These are phyloP conservation scores for Odontesthes bonariensis DNA, from an alignment of 2,113 vertebrate genomes.

Conservation along the genomic window DNA sequence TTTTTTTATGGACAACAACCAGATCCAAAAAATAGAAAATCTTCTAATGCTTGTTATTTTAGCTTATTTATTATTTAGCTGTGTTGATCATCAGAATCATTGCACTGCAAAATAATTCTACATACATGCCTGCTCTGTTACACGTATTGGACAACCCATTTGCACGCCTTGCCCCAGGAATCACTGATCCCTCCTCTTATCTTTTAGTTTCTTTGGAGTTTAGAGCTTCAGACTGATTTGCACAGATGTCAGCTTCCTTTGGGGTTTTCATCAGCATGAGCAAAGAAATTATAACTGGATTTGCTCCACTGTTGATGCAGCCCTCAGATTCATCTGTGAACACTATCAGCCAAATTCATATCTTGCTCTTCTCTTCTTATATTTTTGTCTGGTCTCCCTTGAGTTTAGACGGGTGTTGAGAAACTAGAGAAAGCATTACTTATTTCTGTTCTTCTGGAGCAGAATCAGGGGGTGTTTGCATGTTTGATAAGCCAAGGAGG, in stretches of 20 bases:
- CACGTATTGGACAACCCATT: too few species aligned
- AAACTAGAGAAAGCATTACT: conserved; percentile 14
- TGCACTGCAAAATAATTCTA: too few species aligned
- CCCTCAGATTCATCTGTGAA: conserved; percentile 11
- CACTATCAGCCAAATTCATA: background rate
- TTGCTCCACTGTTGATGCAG: background rate
- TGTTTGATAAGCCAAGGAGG: conserved; percentile 38
- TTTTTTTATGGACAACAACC: too few species aligned
- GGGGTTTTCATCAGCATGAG: background rate
- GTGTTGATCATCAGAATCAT: too few species aligned
- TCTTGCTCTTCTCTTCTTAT: background rate
- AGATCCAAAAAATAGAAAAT: too few species aligned
- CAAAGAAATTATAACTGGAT: conserved; percentile 64
- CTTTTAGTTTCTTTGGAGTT: background rate
- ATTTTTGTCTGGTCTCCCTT: conserved; percentile 42
- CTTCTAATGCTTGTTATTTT: too few species aligned
- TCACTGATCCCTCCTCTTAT: background rate
- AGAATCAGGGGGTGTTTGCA: conserved; percentile 3
- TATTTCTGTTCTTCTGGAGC: background rate
- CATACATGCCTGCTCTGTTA: too few species aligned
- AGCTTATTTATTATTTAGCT: too few species aligned
- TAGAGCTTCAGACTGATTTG: background rate
- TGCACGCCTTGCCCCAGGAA: too few species aligned
- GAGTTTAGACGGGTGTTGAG: conserved; percentile 12
- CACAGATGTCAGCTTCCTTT: background rate